Evolutionary conservation across 1,140 invertebrate genomes (phyloP), one percentile per base, ranked within the genome.

Genomic region (Meloidogyne floridensis): DNA sequence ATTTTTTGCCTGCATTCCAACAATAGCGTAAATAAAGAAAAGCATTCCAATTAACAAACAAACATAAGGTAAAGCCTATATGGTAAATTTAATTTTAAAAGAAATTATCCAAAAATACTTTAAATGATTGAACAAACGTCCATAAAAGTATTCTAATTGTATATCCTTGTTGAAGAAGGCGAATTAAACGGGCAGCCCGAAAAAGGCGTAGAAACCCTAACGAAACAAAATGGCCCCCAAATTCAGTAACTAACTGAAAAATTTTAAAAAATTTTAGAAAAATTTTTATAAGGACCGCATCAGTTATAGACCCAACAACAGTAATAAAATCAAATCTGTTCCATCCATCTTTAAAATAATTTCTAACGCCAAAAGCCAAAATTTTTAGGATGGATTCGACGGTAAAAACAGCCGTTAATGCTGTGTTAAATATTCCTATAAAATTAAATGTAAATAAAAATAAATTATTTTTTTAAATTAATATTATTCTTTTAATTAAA

Each of bases 21-120:
- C 98, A 91, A 99, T 99, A 88, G 98, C 97, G 90, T 98, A 99
- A 92, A 99, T 99, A 93, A 99, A 99, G 93, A 99, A 99, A 90
- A 99, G 93, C 97, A 99, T 99, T 80, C 96, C 96, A 91, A 99
- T 99, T 88, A 99, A 94, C 90, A 99, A 94, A 93, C 98, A 99
- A 91, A 99, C 98, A 92, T 99, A 99, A 87, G 98, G 98, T 92
- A 99, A 93, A 90, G 97, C 97, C 93, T 83, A 32, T 32, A 32
- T 32, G 32, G 32, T 32, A 32, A 32, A 32, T 32, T 32, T 32
- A 32, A 32, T 32, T 32, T n/a, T n/a, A n/a, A n/a, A n/a, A n/a
- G 10, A 80, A 94, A 91, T 91, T 76, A 83, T 82, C 89, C 91
- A 94, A 93, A 94, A 20, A 10, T 43, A 83, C 82, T 73, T 99